Evolutionary conservation across 2,797 vertebrate species (phyloP).

Genomic region (Siniperca undulata): DNA sequence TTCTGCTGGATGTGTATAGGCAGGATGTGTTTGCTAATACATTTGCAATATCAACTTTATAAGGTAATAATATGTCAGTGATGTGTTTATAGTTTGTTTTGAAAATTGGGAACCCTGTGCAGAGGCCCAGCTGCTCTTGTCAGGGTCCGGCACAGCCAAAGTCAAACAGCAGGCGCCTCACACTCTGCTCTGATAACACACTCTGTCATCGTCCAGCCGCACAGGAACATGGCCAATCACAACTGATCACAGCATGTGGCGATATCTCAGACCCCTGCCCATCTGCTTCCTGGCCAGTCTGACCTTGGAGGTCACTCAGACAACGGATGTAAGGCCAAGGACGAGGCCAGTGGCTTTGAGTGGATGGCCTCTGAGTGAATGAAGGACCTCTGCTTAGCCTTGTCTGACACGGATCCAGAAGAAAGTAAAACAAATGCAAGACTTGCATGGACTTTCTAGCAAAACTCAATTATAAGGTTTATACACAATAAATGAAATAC

Average conservation of each 20-base stretch:
- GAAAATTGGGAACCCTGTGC: conserved; percentile 68
- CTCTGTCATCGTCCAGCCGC: conserved; percentile 47
- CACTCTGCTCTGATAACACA: conserved; percentile 57
- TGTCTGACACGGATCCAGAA: conserved; percentile 27
- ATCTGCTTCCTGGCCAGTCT: conserved; percentile 73
- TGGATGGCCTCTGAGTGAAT: conserved; percentile 43
- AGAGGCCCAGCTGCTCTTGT: conserved; percentile 67
- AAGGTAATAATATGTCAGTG: too few species aligned
- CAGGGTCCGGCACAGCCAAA: conserved; percentile 47
- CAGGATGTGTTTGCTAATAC: too few species aligned
- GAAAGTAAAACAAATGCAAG: conserved; percentile 9
- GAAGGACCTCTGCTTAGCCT: conserved; percentile 19
- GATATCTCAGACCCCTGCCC: conserved; percentile 61
- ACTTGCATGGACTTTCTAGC: not conserved
- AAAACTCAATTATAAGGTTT: not conserved
- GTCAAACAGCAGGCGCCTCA: conserved; percentile 59
- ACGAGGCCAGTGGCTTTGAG: conserved; percentile 30
- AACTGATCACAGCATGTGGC: conserved; percentile 41
- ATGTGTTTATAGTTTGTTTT: too few species aligned
- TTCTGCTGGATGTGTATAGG: too few species aligned
- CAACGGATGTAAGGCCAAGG: conserved; percentile 16
- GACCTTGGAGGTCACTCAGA: conserved; percentile 64
- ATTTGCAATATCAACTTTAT: too few species aligned
- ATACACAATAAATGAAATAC: not conserved
- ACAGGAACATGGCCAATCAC: conserved; percentile 59